Evolutionary conservation across 2,113 vertebrate species (phyloP), one percentile per base, ranked within the genome.

Genomic region (Grammomys dolichurus): DNA sequence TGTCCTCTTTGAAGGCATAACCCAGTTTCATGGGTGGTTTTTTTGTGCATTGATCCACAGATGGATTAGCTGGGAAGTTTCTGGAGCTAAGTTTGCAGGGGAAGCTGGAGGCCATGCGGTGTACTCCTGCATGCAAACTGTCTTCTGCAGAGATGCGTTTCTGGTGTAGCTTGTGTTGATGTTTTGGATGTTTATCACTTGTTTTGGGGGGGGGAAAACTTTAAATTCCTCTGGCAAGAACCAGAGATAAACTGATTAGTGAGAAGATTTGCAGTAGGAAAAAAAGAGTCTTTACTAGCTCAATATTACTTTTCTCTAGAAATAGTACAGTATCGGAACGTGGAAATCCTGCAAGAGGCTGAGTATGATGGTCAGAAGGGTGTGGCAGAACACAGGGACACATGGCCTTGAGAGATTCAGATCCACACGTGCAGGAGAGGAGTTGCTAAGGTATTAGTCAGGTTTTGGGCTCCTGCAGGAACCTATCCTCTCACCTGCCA

Each of bases 181-280:
- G 31, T 89, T 93, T 60, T 90, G 75, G 16, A 67, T 40, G 89
- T 76, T 40, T 54, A 26, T 76, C 17, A 24, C 33, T 93, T 60
- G 40, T 91, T 19, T 92, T 70, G 1, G 82, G 40, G 17, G 43
- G 46, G 17, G 48, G 8, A 1, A 40, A 40, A 9, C 63, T 97
- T 78, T 72, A 84, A 80, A 90, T 76, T 65, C 28, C 24, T 88
- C 24, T 43, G 46, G 60, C 14, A 90, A 92, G 87, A 82, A 70
- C 22, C 51, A 80, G 51, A 88, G 17, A 75, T 87, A 31, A 48
- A 28, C 43, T 89, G 20, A 69, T 33, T 65, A 85, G 9, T 70
- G 78, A 91, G 73, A 60, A 56, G 33, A 92, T 92, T 93, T 93
- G 87, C 10, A 88, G 26, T 67, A 87, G 73, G 22, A 73, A n/a